Base-by-base conservation (phyloP, 2,113 vertebrate species). In the Australoheros scitulus region DNA sequence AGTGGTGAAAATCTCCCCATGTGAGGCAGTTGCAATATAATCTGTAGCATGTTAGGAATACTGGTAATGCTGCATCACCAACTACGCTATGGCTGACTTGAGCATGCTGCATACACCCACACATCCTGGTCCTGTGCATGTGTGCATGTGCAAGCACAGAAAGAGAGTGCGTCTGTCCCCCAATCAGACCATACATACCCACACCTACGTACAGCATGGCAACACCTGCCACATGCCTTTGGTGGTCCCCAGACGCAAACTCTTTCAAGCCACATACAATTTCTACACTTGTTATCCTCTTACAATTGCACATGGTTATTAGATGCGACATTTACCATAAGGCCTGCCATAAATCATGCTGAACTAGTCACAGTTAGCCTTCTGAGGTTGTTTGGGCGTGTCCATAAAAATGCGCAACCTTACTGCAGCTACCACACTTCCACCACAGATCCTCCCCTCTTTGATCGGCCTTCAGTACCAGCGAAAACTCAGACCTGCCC, bases 351-450 rank as follows among this genome's bases (percentile, higher is more conserved):
- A 75, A 29, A 68, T 82, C 52, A 29, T 24, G 29, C 7, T 18
- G 72, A 72, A 64, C 79, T 78, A 84, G 63, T 77, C 24, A 72
- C 68, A 77, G 81, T 79, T 82, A 75, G 82, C 76, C 26, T 18
- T 76, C 72, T 56, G n/a, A 80, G 58, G 70, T 88, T 81, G 68
- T 55, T 29, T 63, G 92, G 93, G 94, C 85, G 94, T 94, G 94
- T 91, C 88, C 64, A 57, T 82, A 20, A 80, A 91, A 90, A 94
- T 89, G 84, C 86, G 92, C 92, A 92, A 92, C 88, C 93, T 94
- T 91, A 91, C 89, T 95, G 93, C 93, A 93, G 93, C 90, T 92
- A 87, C 92, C 68, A 88, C 92, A 94, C 90, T 90, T 91, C 74
- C 87, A 90, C 92, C 88, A 87, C 93, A 93, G 92, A 88, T 91